Evolutionary conservation across 2,113 vertebrate species (phyloP), one percentile per base, ranked within the genome.

Genomic region (Gadus macrocephalus): DNA sequence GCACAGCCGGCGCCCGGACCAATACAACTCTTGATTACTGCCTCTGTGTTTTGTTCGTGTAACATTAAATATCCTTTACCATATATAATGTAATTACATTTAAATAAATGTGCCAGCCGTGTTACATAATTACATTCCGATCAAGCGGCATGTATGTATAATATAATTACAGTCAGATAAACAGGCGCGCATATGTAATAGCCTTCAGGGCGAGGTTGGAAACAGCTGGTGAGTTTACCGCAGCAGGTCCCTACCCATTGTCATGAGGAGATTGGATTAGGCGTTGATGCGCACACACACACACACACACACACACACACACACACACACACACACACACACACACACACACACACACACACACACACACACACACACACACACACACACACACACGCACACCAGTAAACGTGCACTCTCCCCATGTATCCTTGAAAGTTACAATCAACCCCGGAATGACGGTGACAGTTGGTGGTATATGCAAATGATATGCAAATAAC

Each of bases 381-480:
- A 31, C 63, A 65, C 42, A 49, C 28, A 66, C 66, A 2, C 66
- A 19, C 16, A 28, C 53, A 31, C 15, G 15, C 31, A 16, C 9
- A 25, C 62, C 19, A 56, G 27, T 62, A 22, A 64, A 53, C 73
- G 66, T 69, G 16, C 38, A 59, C 64, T 70, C 70, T 56, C 67
- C 72, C 73, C 67, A 68, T 78, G 73, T 74, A 81, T 70, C 75
- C 67, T 55, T 75, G 69, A 58, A 76, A 76, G 77, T 85, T 79
- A 77, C 70, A 89, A 77, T 84, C 79, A 85, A 53, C 70, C 73
- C n/a, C 72, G 72, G 72, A 83, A 80, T 73, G 74, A 65, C 65
- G 68, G 61, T 82, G 89, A 86, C 89, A 89, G 89, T 90, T 90
- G 89, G 87, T 83, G 81, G 81, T 42, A 86, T 85, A 89, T 89